Evolutionary conservation across 1,140 invertebrate genomes (phyloP), one percentile per base, ranked within the genome.

Genomic region (Drosophila seguyi): DNA sequence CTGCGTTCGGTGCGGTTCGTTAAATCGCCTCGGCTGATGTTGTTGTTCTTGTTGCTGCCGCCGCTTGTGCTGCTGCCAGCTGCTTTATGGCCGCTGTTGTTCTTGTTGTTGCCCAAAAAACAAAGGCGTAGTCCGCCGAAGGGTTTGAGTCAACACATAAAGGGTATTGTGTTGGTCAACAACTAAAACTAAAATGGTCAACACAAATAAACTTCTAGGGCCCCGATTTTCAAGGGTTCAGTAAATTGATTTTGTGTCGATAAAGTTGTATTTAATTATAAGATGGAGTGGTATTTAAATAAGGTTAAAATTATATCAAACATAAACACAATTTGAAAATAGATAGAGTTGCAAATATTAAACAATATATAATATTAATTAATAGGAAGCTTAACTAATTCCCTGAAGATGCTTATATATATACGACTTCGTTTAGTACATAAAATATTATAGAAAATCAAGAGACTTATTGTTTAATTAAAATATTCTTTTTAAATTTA

Each of bases 1-100:
- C 84, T 87, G 84, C 76, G 73, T 62, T 87, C 85, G 84, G 80
- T 90, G 81, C 85, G 84, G 85, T 88, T 90, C 85, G 85, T 90
- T 90, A 90, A 79, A 77, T 90, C 78, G 66, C 61, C 62, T 87
- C 74, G 81, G 66, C 71, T 44, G 59, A 13, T 67, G 45, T 45
- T 55, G 36, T 69, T 62, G 25, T 29, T 47, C 25, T 20, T 29
- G 27, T 20, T 42, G 59, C 50, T 31, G 44, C 44, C 3, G 18
- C 27, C 18, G 16, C 25, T 47, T 47, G 3, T 50, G 47, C 34
- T 44, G 42, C 34, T 57, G 50, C 42, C 69, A 45, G 45, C 45
- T 66, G 62, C 55, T 76, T 76, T 76, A 75, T 61, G 72, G 50
- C 48, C 18, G 25, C 38, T 65, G 66, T 50, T 42, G 60, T 39